phyloP scores from a whole-genome alignment of 1,140 invertebrate genomes.

The Bradynema listronoti region DNA sequence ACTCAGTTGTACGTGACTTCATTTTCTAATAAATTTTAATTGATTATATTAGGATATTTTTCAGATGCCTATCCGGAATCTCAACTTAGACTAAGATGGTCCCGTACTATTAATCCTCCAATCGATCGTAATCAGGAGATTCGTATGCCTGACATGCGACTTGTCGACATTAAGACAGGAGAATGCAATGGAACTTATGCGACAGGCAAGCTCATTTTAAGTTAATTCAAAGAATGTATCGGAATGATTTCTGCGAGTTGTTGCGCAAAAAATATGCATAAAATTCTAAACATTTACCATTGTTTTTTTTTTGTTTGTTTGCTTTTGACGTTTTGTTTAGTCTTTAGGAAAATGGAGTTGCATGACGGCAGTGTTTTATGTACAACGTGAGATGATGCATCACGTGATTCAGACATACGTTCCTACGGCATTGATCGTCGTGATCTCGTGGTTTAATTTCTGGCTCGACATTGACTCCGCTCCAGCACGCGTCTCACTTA shows the following conservation, averaged over 20 bases:
- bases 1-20: slow-evolving; percentile 35
- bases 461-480: slow-evolving; percentile 59
- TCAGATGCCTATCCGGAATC: slow-evolving; percentile 55
- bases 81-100: slow-evolving; percentile 48
- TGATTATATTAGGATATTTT: slow-evolving; percentile 10
- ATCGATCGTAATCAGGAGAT: slow-evolving; percentile 55
- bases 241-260: not conserved
- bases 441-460: slow-evolving; percentile 59
- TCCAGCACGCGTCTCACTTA: slow-evolving; percentile 58
- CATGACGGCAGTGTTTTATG: slow-evolving; percentile 52
- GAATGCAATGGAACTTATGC: slow-evolving; percentile 55
- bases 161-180: slow-evolving; percentile 49
- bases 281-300: no score
- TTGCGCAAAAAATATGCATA: no score
- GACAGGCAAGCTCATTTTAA: slow-evolving; percentile 46
- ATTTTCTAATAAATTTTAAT: slow-evolving; percentile 13
- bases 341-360: slow-evolving; percentile 47
- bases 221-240: no score
- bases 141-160: slow-evolving; percentile 53
- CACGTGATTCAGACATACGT: slow-evolving; percentile 57
- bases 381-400: slow-evolving; percentile 51
- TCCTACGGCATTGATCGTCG: slow-evolving; percentile 53
- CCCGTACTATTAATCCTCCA: slow-evolving; percentile 43
- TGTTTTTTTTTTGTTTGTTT: no score
- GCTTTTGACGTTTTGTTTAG: slow-evolving; percentile 15